Evolutionary conservation across 2,113 vertebrate genomes (phyloP).

Genomic region (Gambusia holbrooki): DNA sequence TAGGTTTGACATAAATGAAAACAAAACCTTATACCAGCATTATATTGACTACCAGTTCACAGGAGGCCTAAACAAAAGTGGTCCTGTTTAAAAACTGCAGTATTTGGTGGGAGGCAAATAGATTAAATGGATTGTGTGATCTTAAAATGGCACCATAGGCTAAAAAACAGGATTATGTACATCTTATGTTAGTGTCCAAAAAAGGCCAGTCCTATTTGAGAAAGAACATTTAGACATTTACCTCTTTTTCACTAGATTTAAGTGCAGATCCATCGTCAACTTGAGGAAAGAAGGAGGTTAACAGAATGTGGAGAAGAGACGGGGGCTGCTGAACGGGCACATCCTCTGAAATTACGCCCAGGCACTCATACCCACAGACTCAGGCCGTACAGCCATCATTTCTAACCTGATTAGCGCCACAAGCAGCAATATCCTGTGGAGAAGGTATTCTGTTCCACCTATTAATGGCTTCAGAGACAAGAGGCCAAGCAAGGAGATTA

Average conservation of each 20-base stretch:
- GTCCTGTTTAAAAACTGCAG: neutral
- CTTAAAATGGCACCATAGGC: neutral
- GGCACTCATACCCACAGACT: conserved; percentile 7
- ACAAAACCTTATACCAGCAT: neutral
- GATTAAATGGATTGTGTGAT: neutral
- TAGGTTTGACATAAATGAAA: neutral
- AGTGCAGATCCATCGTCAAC: conserved; percentile 19
- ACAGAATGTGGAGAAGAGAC: conserved; percentile 47
- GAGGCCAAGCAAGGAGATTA: conserved; percentile 59
- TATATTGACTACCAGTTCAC: too few relatives aligned
- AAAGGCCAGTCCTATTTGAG: conserved; percentile 9
- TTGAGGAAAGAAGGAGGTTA: conserved; percentile 39
- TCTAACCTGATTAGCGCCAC: conserved; percentile 64
- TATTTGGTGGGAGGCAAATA: neutral
- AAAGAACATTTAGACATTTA: conserved; percentile 32
- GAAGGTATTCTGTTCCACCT: conserved; percentile 64
- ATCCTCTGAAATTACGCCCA: conserved; percentile 25
- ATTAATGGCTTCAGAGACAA: conserved; percentile 52
- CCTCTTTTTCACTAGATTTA: conserved; percentile 1
- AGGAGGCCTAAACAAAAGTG: too few relatives aligned
- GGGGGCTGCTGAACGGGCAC: conserved; percentile 26
- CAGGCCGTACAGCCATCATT: conserved; percentile 29
- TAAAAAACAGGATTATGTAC: neutral
- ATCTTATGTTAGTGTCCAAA: conserved; percentile 7
- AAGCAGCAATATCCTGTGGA: conserved; percentile 65